These are phyloP conservation scores for Nyctibius bracteatus DNA, from an alignment of 2,113 vertebrate species.

Conservation along the genomic window DNA sequence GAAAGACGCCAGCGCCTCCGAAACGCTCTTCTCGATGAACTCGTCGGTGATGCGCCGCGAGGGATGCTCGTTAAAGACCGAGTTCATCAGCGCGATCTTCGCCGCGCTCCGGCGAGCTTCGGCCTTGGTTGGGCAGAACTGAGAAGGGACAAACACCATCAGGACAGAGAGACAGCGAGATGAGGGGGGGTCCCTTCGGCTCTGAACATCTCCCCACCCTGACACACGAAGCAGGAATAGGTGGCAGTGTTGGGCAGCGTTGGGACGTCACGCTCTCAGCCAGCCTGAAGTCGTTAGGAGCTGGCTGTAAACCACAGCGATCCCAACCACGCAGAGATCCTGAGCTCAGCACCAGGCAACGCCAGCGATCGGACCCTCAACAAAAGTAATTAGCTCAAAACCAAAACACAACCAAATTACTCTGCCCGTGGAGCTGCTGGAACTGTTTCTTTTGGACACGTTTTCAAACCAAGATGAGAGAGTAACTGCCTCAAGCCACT, in stretches of 20 bases:
- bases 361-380: neutral
- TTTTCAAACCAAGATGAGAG: neutral
- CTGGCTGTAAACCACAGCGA: neutral
- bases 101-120: slow-evolving; percentile 93
- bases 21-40: slow-evolving; percentile 97
- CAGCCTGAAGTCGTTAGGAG: slow-evolving; percentile 57
- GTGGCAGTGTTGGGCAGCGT: neutral
- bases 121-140: slow-evolving; percentile 98
- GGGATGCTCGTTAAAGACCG: slow-evolving; percentile 96
- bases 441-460: neutral
- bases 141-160: neutral
- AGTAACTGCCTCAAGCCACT: neutral
- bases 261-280: neutral
- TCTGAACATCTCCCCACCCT: neutral
- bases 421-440: neutral
- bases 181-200: neutral
- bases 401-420: neutral
- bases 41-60: slow-evolving; percentile 93
- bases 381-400: slow-evolving; percentile 20
- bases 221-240: neutral
- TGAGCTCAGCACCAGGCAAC: slow-evolving; percentile 53
- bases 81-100: slow-evolving; percentile 98
- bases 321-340: neutral
- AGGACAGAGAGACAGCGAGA: no score
- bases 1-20: slow-evolving; percentile 91